A percentile compares a stretch with the other conserved stretches of the same genome.
Conservation (phyloP, 2,113 vertebrate species). For the Xenus cinereus region DNA sequence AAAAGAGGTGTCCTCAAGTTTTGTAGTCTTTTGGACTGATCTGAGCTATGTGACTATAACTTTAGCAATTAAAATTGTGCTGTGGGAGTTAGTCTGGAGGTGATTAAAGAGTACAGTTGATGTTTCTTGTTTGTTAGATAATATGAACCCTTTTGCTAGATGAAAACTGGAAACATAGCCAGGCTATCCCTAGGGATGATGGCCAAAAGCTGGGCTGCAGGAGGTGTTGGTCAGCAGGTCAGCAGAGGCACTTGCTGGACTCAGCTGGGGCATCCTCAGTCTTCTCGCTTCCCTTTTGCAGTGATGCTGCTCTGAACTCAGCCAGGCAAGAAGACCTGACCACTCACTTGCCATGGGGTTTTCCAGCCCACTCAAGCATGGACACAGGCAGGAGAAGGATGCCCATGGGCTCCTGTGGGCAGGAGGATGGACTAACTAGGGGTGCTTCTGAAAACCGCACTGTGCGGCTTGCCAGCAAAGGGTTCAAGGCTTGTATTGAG, state of each 20-base stretch:
- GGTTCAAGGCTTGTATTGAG: not conserved
- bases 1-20: not conserved
- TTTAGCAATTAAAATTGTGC: not conserved
- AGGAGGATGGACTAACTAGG: not conserved
- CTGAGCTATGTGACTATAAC: not conserved
- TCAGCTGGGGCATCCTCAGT: not conserved
- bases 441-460: not conserved
- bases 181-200: not conserved
- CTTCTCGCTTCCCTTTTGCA: not conserved
- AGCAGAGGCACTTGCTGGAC: not conserved
- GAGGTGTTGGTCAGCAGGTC: not conserved
- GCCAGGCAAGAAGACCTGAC: not conserved
- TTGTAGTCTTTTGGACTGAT: not conserved
- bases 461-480: accelerated
- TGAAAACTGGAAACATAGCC: not conserved
- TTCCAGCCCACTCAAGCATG: not conserved
- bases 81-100: not conserved
- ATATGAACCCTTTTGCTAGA: not conserved
- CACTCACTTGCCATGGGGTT: accelerated
- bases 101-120: not conserved
- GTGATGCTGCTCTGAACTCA: not conserved
- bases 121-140: not conserved
- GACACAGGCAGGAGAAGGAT: not conserved
- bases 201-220: not conserved
- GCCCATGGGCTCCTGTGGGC: not conserved